phyloP scores from a whole-genome alignment of 1,140 invertebrate species.

The Zaprionus lachaisei region DNA sequence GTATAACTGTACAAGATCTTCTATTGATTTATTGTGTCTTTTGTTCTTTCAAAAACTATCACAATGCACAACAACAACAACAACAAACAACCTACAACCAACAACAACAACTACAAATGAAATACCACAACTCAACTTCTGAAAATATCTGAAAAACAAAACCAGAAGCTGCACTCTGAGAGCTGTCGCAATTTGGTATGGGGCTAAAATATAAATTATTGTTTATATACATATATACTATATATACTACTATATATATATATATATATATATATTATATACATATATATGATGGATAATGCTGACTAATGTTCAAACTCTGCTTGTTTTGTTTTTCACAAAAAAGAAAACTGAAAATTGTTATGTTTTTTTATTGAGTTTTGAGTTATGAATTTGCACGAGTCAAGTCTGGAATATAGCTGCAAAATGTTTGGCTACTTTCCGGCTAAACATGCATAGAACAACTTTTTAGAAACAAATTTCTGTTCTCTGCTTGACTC shows the following conservation, averaged over 20 bases:
- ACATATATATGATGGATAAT: conserved; percentile 58
- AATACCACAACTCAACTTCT: conserved; percentile 9
- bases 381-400: conserved; percentile 24
- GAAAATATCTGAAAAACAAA: conserved; percentile 54
- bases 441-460: conserved; percentile 15
- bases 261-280: conserved; percentile 38
- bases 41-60: conserved; percentile 54
- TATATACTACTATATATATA: conserved; percentile 50
- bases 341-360: conserved; percentile 32
- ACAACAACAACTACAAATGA: conserved; percentile 9
- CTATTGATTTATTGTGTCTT: conserved; percentile 54
- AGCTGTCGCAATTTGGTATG: conserved; percentile 85
- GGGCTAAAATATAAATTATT: conserved; percentile 46
- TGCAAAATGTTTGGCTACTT: background rate
- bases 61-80: conserved; percentile 44
- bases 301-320: conserved; percentile 57
- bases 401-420: conserved; percentile 3
- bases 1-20: conserved; percentile 23
- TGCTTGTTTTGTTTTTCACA: conserved; percentile 65
- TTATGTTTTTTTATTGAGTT: conserved; percentile 27
- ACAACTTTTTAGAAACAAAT: background rate
- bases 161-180: conserved; percentile 84
- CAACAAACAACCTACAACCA: conserved; percentile 34
- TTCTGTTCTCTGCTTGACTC: conserved; percentile 5
- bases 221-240: conserved; percentile 33